Conservation (phyloP, 1,140 invertebrate species). For the Drusus annulatus region DNA sequence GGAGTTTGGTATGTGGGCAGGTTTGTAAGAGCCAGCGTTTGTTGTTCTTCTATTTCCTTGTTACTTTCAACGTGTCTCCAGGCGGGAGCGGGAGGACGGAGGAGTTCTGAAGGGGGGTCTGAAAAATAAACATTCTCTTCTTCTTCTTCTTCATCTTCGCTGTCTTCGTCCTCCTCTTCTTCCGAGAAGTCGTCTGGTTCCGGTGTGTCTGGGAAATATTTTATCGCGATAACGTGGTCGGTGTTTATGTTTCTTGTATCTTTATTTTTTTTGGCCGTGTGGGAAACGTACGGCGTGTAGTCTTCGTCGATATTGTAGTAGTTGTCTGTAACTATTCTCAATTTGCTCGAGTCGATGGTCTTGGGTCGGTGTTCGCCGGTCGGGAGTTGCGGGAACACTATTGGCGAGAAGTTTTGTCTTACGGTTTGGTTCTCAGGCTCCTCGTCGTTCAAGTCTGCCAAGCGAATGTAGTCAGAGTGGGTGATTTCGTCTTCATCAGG, state of each 20-base stretch:
- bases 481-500: slow-evolving; percentile 11
- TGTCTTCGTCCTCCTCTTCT: background rate
- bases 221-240: slow-evolving; percentile 28
- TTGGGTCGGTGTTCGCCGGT: slow-evolving; percentile 13
- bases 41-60: slow-evolving; percentile 37
- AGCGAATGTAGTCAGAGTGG: slow-evolving; percentile 46
- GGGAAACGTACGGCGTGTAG: slow-evolving; percentile 20
- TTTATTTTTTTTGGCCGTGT: slow-evolving; percentile 4
- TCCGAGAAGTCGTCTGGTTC: background rate
- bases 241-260: background rate
- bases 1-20: slow-evolving; percentile 53
- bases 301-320: slow-evolving; percentile 49
- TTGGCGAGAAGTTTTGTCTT: background rate
- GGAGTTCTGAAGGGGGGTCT: background rate
- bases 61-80: background rate
- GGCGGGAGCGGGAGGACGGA: slow-evolving; percentile 19
- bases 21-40: slow-evolving; percentile 47
- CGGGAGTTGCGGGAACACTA: background rate
- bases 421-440: background rate
- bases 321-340: slow-evolving; percentile 46
- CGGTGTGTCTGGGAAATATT: slow-evolving; percentile 27
- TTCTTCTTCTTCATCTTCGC: too few relatives aligned
- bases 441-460: slow-evolving; percentile 37
- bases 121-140: background rate
- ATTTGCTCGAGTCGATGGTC: slow-evolving; percentile 27